A percentile compares a stretch with the other conserved stretches of the same genome.
Evolutionary conservation across 2,797 vertebrate genomes (phyloP).

Genomic region (Cossypha niveicapilla): DNA sequence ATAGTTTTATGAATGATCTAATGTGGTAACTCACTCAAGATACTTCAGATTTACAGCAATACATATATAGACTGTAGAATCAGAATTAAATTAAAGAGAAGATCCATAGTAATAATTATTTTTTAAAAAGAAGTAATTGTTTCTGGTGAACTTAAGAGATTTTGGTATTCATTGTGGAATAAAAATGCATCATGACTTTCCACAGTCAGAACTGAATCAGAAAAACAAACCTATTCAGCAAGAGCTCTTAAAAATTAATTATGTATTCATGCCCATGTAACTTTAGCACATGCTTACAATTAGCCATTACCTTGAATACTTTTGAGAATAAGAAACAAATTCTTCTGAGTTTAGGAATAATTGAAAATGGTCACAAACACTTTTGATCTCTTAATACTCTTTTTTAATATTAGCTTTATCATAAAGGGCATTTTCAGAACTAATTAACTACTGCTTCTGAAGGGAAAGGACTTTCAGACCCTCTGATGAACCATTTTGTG

Average conservation of each 20-base stretch:
- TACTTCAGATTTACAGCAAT: not conserved
- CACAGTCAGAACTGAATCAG: not conserved
- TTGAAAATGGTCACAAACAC: not conserved
- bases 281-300: not conserved
- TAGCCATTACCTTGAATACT: not conserved
- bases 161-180: not conserved
- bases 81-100: not conserved
- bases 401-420: not conserved
- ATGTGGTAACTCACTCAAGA: not conserved
- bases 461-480: not conserved
- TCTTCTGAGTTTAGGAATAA: conserved; percentile 2
- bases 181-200: not conserved
- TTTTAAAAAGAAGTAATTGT: not conserved
- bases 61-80: not conserved
- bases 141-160: not conserved
- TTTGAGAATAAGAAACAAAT: not conserved
- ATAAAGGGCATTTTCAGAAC: not conserved
- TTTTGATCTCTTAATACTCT: not conserved
- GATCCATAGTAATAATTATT: not conserved
- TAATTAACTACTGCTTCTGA: not conserved
- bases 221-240: not conserved
- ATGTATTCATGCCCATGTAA: not conserved
- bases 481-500: not conserved
- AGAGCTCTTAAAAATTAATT: not conserved
- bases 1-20: not conserved